These are phyloP conservation scores for Petroica traversi DNA, from an alignment of 2,113 vertebrate species.

Conservation along the genomic window DNA sequence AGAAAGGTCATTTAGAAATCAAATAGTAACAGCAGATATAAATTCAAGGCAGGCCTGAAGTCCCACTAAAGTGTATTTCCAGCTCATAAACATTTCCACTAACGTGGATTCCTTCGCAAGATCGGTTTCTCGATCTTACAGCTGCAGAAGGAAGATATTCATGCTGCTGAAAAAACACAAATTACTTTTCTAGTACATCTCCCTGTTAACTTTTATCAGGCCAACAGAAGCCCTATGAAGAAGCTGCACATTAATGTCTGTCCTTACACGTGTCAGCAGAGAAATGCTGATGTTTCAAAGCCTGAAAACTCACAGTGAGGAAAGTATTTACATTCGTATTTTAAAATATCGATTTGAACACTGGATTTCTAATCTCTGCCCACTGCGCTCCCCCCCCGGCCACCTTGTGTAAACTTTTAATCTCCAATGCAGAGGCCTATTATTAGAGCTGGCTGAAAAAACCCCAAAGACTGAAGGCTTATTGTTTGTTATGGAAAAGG, in stretches of 20 bases:
- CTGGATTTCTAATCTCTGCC: not conserved
- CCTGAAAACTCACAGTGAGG: not conserved
- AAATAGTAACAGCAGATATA: not conserved
- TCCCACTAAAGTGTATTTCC: not conserved
- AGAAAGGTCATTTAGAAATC: not conserved
- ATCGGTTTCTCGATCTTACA: not conserved
- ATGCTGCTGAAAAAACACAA: not conserved
- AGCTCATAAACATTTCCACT: not conserved
- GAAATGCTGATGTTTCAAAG: not conserved
- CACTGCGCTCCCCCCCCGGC: not conserved
- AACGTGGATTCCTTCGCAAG: not conserved
- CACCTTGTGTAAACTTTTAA: slow-evolving; percentile 50
- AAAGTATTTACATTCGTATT: not conserved
- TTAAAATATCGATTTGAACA: not conserved
- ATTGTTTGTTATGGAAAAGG: not conserved
- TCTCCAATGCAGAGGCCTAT: not conserved
- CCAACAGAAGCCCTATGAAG: not conserved
- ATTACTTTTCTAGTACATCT: not conserved
- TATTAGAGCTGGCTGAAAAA: slow-evolving; percentile 14
- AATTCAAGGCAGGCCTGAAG: not conserved
- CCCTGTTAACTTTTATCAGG: not conserved
- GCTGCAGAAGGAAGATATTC: not conserved
- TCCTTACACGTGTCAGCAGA: not conserved
- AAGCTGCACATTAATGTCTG: not conserved
- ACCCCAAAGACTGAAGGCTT: not conserved